Evolutionary conservation across 2,888 invertebrate species (phyloP).

Genomic region (Calliphora vomitoria): DNA sequence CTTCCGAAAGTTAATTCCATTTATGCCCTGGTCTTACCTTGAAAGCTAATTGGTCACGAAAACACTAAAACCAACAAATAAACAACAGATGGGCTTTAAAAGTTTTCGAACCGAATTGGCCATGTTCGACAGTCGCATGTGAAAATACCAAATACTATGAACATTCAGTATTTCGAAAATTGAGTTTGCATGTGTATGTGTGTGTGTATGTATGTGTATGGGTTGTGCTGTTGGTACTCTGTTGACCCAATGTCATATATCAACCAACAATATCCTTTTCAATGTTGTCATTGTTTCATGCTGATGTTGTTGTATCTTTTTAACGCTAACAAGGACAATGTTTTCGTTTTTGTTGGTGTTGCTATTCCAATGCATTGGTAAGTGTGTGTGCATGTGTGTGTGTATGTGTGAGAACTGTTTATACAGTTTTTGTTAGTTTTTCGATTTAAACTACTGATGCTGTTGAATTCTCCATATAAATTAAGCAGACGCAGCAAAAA

Average conservation of each 20-base stretch:
- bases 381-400: neutral
- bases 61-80: slow-evolving; percentile 43
- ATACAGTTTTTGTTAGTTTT: slow-evolving; percentile 3
- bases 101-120: neutral
- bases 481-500: slow-evolving; percentile 55
- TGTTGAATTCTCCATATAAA: slow-evolving; percentile 60
- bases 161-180: slow-evolving; percentile 9
- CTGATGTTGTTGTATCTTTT: slow-evolving; percentile 6
- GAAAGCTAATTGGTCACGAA: slow-evolving; percentile 53
- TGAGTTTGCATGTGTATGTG: neutral
- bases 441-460: slow-evolving; percentile 40
- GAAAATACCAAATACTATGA: neutral
- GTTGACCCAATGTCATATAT: slow-evolving; percentile 59
- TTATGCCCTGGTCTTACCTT: slow-evolving; percentile 30
- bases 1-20: neutral
- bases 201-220: neutral
- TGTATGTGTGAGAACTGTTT: neutral
- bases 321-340: slow-evolving; percentile 29
- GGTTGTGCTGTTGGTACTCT: slow-evolving; percentile 15
- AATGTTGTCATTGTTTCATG: slow-evolving; percentile 62
- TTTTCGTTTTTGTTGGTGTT: slow-evolving; percentile 45
- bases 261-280: slow-evolving; percentile 64
- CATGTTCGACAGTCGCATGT: neutral
- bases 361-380: neutral
- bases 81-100: slow-evolving; percentile 9